Conservation (phyloP, 2,113 vertebrate species). For the Heteronetta atricapilla region DNA sequence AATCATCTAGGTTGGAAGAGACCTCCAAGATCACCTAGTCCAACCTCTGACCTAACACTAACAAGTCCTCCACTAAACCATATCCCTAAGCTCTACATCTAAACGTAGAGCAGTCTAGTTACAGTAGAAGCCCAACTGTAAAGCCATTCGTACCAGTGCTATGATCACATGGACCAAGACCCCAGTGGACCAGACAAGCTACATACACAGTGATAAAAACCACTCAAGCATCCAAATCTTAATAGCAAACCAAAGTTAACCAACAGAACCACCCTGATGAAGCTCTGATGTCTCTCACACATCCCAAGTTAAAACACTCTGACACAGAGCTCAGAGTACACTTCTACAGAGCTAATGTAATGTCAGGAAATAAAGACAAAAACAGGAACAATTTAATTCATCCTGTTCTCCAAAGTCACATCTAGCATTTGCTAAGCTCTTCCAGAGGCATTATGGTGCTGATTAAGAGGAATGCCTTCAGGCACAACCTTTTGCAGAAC, state of each 20-base stretch:
- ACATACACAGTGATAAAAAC: neutral
- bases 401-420: neutral
- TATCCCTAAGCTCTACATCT: too few relatives aligned
- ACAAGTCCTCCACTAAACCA: too few relatives aligned
- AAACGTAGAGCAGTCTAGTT: too few relatives aligned
- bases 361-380: conserved; percentile 20
- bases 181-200: neutral
- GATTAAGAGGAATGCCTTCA: conserved; percentile 12
- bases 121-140: neutral
- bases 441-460: neutral
- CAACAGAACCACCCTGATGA: neutral
- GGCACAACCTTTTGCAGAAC: conserved; percentile 17
- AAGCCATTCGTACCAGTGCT: neutral
- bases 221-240: neutral
- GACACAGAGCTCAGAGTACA: neutral
- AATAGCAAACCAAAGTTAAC: neutral
- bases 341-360: neutral
- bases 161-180: neutral
- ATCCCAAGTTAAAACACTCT: neutral
- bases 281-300: conserved; percentile 13
- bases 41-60: too few relatives aligned
- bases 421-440: neutral
- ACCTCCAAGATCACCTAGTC: too few relatives aligned
- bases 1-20: too few relatives aligned
- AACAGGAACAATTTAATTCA: neutral